phyloP scores from a whole-genome alignment of 2,888 invertebrate genomes.

The Ethmia dodecea region DNA sequence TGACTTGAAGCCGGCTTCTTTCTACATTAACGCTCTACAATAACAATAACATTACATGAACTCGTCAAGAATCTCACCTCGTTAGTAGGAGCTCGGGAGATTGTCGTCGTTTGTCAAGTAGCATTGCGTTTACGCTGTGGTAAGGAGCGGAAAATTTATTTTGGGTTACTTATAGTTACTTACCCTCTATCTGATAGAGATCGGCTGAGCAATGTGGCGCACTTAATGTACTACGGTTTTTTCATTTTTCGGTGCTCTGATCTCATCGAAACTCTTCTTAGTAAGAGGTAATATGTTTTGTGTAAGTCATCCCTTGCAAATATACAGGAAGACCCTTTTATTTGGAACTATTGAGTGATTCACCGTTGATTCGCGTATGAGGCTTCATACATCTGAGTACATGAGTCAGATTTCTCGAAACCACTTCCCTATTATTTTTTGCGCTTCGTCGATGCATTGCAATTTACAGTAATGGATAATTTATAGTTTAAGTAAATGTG shows the following conservation, averaged over 20 bases:
- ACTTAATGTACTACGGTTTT: constrained; percentile 9
- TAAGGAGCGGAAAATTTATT: constrained; percentile 28
- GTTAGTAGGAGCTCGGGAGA: constrained; percentile 18
- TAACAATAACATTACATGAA: constrained; percentile 57
- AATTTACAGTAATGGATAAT: neutral
- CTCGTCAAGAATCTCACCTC: constrained; percentile 32
- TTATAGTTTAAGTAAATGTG: neutral
- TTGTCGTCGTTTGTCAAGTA: neutral
- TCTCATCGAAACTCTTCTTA: neutral
- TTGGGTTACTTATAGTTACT: constrained; percentile 29
- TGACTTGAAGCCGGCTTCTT: constrained; percentile 59
- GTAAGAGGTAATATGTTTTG: too few species aligned
- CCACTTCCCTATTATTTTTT: constrained; percentile 26
- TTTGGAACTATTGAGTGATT: neutral
- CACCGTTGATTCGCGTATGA: neutral
- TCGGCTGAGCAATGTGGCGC: constrained; percentile 28
- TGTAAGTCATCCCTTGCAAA: too few species aligned
- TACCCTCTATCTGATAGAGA: constrained; percentile 23
- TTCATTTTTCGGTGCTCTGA: neutral
- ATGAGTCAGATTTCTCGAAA: constrained; percentile 38
- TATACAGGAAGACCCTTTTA: too few species aligned
- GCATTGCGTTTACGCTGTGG: too few species aligned
- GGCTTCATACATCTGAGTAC: constrained; percentile 10
- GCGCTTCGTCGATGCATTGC: neutral
- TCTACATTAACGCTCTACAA: constrained; percentile 41